A percentile compares a stretch with the other conserved stretches of the same genome.
These are phyloP conservation scores for Drosophila ezoana DNA, from an alignment of 2,888 invertebrate species.

Conservation along the genomic window DNA sequence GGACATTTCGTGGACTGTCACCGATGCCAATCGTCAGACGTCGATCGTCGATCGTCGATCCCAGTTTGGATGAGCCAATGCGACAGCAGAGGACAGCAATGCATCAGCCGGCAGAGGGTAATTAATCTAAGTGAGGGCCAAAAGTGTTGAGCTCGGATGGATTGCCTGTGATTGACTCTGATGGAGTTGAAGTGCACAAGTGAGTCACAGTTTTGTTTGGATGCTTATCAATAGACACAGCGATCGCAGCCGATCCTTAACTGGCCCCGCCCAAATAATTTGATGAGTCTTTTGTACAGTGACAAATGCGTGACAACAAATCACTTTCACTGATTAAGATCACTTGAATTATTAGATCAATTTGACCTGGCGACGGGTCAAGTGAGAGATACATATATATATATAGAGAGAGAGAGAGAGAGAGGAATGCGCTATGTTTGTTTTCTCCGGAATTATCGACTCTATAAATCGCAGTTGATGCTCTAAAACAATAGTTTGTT, in stretches of 20 bases:
- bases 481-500: no score
- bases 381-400: not conserved
- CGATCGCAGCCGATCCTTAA: constrained; percentile 24
- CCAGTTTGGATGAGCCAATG: constrained; percentile 7
- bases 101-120: constrained; percentile 55
- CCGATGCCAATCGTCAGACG: constrained; percentile 17
- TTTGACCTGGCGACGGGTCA: not conserved
- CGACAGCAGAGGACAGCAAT: constrained; percentile 68
- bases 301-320: constrained; percentile 79
- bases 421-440: no score
- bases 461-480: no score
- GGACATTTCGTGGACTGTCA: constrained; percentile 46
- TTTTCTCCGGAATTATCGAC: no score
- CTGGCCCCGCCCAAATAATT: constrained; percentile 21
- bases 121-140: constrained; percentile 56
- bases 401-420: no score
- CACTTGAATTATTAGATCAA: constrained; percentile 33
- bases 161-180: constrained; percentile 8
- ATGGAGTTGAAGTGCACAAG: constrained; percentile 20
- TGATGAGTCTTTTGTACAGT: constrained; percentile 65
- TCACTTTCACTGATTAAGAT: constrained; percentile 64
- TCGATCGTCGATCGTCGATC: constrained; percentile 13
- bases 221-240: constrained; percentile 34
- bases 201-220: constrained; percentile 64
- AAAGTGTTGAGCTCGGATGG: constrained; percentile 64